phyloP scores from a whole-genome alignment of 2,888 invertebrate genomes.

The Ochropacha duplaris region DNA sequence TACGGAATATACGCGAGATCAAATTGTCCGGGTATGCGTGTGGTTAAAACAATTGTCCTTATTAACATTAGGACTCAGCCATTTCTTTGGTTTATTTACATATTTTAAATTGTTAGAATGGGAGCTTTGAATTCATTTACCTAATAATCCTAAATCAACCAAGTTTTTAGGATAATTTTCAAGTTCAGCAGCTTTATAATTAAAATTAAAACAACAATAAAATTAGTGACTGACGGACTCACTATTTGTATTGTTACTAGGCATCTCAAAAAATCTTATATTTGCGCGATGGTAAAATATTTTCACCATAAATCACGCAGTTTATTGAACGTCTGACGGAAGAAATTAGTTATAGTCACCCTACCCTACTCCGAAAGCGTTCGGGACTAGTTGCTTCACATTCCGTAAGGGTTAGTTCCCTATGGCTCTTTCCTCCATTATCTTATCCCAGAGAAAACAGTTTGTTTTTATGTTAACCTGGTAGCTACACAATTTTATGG shows the following conservation, averaged over 20 bases:
- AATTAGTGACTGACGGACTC: too few relatives aligned
- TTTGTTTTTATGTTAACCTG: conserved; percentile 20
- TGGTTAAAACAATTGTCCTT: background rate
- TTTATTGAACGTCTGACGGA: conserved; percentile 2
- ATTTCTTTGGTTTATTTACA: background rate
- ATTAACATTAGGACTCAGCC: background rate
- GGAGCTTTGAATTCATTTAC: too few relatives aligned
- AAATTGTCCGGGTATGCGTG: background rate
- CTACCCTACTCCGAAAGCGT: conserved; percentile 18
- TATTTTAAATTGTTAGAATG: too few relatives aligned
- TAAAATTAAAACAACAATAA: too few relatives aligned
- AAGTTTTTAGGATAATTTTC: background rate
- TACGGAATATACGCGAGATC: background rate
- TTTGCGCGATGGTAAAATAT: background rate
- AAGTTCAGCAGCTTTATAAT: background rate
- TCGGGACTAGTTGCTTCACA: conserved; percentile 32
- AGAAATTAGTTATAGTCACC: conserved; percentile 28
- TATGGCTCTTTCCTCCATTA: conserved; percentile 18
- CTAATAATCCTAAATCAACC: background rate
- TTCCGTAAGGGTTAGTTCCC: conserved; percentile 21
- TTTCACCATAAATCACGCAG: conserved; percentile 8
- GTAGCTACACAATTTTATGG: conserved; percentile 3
- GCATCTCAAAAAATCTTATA: background rate
- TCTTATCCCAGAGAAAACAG: conserved; percentile 20
- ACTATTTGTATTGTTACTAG: background rate